Evolutionary conservation across 1,140 invertebrate species (phyloP).

Genomic region (Epicauta chinensis): DNA sequence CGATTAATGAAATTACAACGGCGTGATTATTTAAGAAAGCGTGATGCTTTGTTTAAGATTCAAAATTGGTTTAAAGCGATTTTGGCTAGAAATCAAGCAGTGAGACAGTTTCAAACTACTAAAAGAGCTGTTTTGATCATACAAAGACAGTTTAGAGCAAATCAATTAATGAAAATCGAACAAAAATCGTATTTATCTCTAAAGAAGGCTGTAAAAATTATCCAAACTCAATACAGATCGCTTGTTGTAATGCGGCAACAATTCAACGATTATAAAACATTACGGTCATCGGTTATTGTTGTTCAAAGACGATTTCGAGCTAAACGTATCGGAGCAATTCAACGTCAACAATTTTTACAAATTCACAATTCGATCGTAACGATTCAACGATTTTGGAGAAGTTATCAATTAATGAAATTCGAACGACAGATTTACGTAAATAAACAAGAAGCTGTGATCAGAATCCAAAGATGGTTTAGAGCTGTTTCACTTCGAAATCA

Average conservation of each 20-base stretch:
- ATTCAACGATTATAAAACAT: conserved; percentile 21
- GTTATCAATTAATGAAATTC: conserved; percentile 20
- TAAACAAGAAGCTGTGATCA: conserved; percentile 30
- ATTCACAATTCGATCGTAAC: conserved; percentile 4
- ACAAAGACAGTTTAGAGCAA: conserved; percentile 38
- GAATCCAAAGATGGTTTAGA: conserved; percentile 41
- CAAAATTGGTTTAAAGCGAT: conserved; percentile 16
- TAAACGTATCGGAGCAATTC: conserved; percentile 24
- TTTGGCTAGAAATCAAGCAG: conserved; percentile 1
- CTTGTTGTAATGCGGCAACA: conserved; percentile 38
- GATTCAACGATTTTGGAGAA: conserved; percentile 40
- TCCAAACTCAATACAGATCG: conserved; percentile 48
- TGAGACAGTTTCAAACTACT: conserved; percentile 19
- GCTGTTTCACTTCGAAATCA: conserved; percentile 19
- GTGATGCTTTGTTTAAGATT: conserved; percentile 11
- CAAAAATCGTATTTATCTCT: conserved; percentile 32
- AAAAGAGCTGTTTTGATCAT: conserved; percentile 20
- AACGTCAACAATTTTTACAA: conserved; percentile 12
- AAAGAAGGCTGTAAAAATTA: conserved; percentile 35
- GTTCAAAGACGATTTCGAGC: conserved; percentile 34
- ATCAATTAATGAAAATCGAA: conserved; percentile 30
- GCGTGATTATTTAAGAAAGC: conserved; percentile 1
- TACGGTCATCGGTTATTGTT: conserved; percentile 20
- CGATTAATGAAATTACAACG: conserved; percentile 18
- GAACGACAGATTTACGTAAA: conserved; percentile 14